These are phyloP conservation scores for Gymnorhina tibicen DNA, from an alignment of 2,113 vertebrate species.

Conservation along the genomic window DNA sequence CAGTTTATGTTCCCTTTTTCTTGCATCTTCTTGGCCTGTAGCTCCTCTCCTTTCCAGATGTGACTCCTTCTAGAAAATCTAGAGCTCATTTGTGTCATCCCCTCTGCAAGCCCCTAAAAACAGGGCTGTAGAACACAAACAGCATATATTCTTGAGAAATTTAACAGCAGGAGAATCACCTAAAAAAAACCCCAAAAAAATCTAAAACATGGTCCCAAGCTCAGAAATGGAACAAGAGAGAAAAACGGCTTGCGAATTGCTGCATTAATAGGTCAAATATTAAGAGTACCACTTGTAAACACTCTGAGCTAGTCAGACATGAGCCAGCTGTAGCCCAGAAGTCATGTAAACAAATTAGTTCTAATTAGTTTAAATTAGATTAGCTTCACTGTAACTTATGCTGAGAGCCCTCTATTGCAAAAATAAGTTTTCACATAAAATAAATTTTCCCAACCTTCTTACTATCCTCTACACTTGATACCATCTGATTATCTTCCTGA, in stretches of 20 bases:
- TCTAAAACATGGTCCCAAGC: background rate
- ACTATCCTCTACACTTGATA: background rate
- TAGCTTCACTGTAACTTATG: background rate
- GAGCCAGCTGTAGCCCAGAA: background rate
- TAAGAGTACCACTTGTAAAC: background rate
- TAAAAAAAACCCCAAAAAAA: fast-evolving
- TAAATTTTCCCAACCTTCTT: background rate
- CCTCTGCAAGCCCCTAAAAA: background rate
- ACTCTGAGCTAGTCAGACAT: background rate
- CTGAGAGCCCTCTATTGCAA: background rate
- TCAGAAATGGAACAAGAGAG: background rate
- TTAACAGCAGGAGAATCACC: background rate
- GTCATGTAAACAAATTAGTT: background rate
- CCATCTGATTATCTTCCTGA: background rate
- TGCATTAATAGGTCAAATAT: background rate
- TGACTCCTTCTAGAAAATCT: background rate
- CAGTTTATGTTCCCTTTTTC: background rate
- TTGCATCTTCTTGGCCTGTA: background rate
- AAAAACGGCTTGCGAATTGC: background rate
- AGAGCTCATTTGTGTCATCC: background rate
- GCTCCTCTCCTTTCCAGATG: background rate
- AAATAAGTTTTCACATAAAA: background rate
- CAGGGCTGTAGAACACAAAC: background rate
- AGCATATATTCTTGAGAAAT: background rate
- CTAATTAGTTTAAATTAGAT: background rate